Percentiles rank a stretch among this genome's conserved stretches.
phyloP scores from a whole-genome alignment of 2,888 invertebrate genomes.

The Corythucha ciliata region DNA sequence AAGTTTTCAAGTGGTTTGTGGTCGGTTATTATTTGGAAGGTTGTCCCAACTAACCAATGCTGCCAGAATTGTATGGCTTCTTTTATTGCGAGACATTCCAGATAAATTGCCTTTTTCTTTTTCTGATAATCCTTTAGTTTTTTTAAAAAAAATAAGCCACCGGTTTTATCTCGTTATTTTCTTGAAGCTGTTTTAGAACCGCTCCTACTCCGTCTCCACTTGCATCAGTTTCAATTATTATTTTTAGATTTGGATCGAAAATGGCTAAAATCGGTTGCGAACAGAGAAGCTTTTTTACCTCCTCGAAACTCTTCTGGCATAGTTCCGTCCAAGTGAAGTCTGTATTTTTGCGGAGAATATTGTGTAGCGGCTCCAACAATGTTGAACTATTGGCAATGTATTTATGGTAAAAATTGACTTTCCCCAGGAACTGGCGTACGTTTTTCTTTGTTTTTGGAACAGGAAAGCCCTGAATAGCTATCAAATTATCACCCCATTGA shows the following conservation, averaged over 20 bases:
- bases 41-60: slow-evolving; percentile 15
- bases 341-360: slow-evolving; percentile 16
- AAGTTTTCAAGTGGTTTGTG: slow-evolving; percentile 17
- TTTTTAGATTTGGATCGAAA: slow-evolving; percentile 34
- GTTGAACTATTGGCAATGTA: slow-evolving; percentile 11
- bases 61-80: slow-evolving; percentile 9
- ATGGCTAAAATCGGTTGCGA: slow-evolving; percentile 35
- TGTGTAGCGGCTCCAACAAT: slow-evolving; percentile 16
- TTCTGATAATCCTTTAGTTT: slow-evolving; percentile 14
- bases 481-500: slow-evolving; percentile 16
- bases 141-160: slow-evolving; percentile 21
- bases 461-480: slow-evolving; percentile 14
- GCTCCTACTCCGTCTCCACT: slow-evolving; percentile 34
- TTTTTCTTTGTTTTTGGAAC: slow-evolving; percentile 15
- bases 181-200: slow-evolving; percentile 31
- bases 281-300: slow-evolving; percentile 28
- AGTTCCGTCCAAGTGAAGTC: slow-evolving; percentile 16
- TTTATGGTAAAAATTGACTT: slow-evolving; percentile 16
- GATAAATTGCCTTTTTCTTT: slow-evolving; percentile 24
- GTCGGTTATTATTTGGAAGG: slow-evolving; percentile 15
- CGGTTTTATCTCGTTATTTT: slow-evolving; percentile 13
- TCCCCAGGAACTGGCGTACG: slow-evolving; percentile 18
- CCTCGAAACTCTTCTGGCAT: slow-evolving; percentile 16
- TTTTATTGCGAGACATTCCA: slow-evolving; percentile 23
- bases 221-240: slow-evolving; percentile 37